These are phyloP conservation scores for Drosophila mauritiana DNA, from an alignment of 1,140 invertebrate genomes.

Conservation along the genomic window DNA sequence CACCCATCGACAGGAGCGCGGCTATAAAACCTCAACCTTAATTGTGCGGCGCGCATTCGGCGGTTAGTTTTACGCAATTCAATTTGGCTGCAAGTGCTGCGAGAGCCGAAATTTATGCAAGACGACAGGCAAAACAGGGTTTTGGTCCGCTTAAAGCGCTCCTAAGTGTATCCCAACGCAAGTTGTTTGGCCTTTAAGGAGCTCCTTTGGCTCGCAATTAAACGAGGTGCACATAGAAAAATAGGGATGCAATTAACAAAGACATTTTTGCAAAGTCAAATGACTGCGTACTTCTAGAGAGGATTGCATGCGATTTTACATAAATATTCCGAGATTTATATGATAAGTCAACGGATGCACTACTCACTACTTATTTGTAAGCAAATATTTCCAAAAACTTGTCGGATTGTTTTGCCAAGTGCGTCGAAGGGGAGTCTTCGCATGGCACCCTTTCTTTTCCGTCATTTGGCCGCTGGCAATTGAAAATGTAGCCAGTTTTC, in stretches of 20 bases:
- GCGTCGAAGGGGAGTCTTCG: neutral
- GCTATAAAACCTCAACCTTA: slow-evolving; percentile 79
- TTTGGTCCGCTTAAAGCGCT: slow-evolving; percentile 36
- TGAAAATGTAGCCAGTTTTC: slow-evolving; percentile 45
- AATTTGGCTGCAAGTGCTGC: slow-evolving; percentile 73
- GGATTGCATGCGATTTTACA: neutral
- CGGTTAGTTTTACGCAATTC: slow-evolving; percentile 81
- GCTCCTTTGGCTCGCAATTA: slow-evolving; percentile 50
- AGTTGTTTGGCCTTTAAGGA: slow-evolving; percentile 39
- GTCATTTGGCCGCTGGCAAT: slow-evolving; percentile 46
- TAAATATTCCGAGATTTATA: neutral
- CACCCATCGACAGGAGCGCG: slow-evolving; percentile 39
- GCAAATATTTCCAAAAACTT: neutral
- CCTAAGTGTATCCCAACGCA: slow-evolving; percentile 33
- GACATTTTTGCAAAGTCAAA: neutral
- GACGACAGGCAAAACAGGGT: slow-evolving; percentile 36
- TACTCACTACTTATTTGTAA: neutral
- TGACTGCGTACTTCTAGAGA: too few species aligned
- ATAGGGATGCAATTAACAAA: neutral
- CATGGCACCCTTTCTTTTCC: slow-evolving; percentile 22
- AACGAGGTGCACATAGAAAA: slow-evolving; percentile 21
- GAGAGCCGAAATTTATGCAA: slow-evolving; percentile 60
- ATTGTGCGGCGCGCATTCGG: slow-evolving; percentile 80
- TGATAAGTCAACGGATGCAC: neutral
- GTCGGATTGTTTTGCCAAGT: slow-evolving; percentile 11